Conservation (phyloP, 2,888 invertebrate genomes). For the Drosophila ustulata region DNA sequence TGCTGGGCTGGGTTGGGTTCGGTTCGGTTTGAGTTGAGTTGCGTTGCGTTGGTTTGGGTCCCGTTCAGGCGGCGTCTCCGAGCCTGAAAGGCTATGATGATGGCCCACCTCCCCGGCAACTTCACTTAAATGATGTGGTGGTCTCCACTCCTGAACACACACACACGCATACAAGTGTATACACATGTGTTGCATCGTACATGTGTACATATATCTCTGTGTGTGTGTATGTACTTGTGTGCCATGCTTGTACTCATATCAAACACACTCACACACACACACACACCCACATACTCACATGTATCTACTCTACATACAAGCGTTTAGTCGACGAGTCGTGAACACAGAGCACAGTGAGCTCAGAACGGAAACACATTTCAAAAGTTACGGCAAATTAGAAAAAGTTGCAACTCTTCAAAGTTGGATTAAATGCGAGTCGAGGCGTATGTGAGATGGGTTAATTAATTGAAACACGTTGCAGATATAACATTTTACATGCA, state of each 20-base stretch:
- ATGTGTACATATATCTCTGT: conserved; percentile 23
- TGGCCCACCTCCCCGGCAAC: conserved; percentile 42
- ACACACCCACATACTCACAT: conserved; percentile 9
- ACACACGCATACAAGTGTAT: conserved; percentile 5
- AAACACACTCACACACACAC: conserved; percentile 13
- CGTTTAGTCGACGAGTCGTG: conserved; percentile 52
- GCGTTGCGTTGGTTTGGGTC: conserved; percentile 3
- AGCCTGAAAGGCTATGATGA: conserved; percentile 28
- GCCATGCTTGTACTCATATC: conserved; percentile 22
- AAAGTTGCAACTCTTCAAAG: conserved; percentile 17
- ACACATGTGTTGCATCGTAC: conserved; percentile 33
- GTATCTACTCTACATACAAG: conserved; percentile 33
- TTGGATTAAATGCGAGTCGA: background rate
- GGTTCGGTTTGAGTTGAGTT: conserved; percentile 1
- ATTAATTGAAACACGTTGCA: conserved; percentile 9
- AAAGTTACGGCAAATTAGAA: conserved; percentile 4
- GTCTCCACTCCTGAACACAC: conserved; percentile 33
- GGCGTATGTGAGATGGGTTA: background rate
- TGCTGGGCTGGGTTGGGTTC: background rate
- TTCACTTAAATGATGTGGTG: conserved; percentile 62
- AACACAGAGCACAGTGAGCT: conserved; percentile 40
- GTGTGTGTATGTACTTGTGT: conserved; percentile 21
- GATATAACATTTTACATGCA: background rate
- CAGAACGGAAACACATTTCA: conserved; percentile 5
- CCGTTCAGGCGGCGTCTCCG: conserved; percentile 34